Percentiles rank a stretch among this genome's conserved stretches.
phyloP scores from a whole-genome alignment of 1,140 invertebrate genomes.

The Drosophila nikananu region DNA sequence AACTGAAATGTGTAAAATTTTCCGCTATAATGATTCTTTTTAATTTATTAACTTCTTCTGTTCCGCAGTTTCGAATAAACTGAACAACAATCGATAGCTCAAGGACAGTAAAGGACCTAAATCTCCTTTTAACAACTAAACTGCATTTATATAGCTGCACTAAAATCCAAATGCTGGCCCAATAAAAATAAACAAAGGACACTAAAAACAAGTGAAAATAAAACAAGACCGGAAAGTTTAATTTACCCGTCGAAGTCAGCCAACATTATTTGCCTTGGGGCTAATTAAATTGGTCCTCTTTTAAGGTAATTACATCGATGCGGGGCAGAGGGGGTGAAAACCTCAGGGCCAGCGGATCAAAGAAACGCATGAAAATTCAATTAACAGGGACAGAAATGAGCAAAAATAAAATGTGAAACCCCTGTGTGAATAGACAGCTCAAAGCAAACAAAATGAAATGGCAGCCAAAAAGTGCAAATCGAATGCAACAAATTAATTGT shows the following conservation, averaged over 20 bases:
- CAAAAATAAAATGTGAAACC: constrained; percentile 34
- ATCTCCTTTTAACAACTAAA: not conserved
- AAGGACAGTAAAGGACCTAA: not conserved
- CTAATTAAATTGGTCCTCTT: constrained; percentile 69
- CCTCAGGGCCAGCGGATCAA: constrained; percentile 17
- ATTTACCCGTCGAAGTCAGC: constrained; percentile 5
- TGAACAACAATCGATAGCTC: constrained; percentile 8
- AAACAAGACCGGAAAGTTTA: not conserved
- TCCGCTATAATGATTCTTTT: not conserved
- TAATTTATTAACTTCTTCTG: not conserved
- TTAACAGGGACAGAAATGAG: constrained; percentile 20
- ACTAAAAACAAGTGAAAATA: constrained; percentile 23
- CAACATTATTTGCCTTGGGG: constrained; percentile 57
- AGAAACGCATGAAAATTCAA: constrained; percentile 53
- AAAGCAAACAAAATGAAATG: constrained; percentile 64
- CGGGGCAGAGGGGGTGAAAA: constrained; percentile 12
- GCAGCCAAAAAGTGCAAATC: constrained; percentile 65
- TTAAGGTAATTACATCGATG: constrained; percentile 59
- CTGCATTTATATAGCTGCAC: constrained; percentile 22
- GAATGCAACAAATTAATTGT: constrained; percentile 65
- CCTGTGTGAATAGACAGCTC: constrained; percentile 25
- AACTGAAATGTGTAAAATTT: not conserved
- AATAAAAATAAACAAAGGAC: constrained; percentile 42
- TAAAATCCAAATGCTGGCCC: constrained; percentile 7
- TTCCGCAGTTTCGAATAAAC: not conserved